A percentile compares a stretch with the other conserved stretches of the same genome.
These are phyloP conservation scores for Alosa sapidissima DNA, from an alignment of 2,797 vertebrate species.

Conservation along the genomic window DNA sequence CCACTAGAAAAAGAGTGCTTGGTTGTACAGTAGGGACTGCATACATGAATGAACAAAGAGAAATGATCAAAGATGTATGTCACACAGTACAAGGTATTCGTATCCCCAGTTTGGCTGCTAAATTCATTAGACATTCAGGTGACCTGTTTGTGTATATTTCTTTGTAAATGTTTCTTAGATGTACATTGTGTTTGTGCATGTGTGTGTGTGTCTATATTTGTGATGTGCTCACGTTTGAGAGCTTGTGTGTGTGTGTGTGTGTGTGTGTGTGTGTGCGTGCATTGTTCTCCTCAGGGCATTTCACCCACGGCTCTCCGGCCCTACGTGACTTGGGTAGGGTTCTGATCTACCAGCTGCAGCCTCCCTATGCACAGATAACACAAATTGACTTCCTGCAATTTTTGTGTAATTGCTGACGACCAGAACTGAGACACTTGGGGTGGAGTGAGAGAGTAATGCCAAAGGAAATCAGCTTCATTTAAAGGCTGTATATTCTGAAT, in stretches of 20 bases:
- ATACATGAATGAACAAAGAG: background rate
- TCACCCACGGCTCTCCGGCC: slow-evolving; percentile 42
- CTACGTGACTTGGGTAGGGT: slow-evolving; percentile 74
- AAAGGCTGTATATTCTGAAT: background rate
- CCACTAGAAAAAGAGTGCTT: background rate
- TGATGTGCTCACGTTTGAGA: background rate
- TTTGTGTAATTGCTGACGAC: slow-evolving; percentile 69
- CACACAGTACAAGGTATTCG: background rate
- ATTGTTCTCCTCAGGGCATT: slow-evolving; percentile 45
- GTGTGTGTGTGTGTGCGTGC: slow-evolving; percentile 31
- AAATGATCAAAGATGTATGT: background rate
- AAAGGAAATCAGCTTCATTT: background rate
- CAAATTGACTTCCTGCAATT: slow-evolving; percentile 82
- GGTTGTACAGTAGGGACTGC: background rate
- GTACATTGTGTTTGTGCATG: background rate
- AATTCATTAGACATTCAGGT: background rate
- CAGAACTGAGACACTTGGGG: slow-evolving; percentile 73
- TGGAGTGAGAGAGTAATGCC: slow-evolving; percentile 54
- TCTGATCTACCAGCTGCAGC: slow-evolving; percentile 61
- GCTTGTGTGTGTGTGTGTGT: slow-evolving; percentile 26
- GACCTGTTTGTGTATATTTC: background rate
- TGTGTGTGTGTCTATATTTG: slow-evolving; percentile 30
- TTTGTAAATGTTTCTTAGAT: background rate
- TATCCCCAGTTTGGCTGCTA: background rate
- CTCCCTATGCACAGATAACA: slow-evolving; percentile 72